phyloP scores from a whole-genome alignment of 2,113 vertebrate genomes.

The Tichodroma muraria region DNA sequence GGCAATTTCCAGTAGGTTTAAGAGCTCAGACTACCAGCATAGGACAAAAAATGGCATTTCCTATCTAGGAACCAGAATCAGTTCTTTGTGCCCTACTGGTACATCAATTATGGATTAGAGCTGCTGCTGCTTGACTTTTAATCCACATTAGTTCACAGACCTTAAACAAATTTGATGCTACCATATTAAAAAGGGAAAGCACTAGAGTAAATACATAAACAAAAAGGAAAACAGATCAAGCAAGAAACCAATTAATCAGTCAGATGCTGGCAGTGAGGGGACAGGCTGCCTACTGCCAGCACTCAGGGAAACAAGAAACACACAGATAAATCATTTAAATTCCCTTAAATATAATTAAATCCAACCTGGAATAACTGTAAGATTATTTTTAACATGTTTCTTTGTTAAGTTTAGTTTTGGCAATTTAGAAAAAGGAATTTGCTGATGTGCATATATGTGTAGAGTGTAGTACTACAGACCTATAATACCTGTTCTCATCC shows the following conservation, averaged over 20 bases:
- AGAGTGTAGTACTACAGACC: neutral
- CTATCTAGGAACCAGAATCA: neutral
- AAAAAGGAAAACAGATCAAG: neutral
- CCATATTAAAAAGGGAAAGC: constrained; percentile 8
- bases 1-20: neutral
- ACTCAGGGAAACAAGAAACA: neutral
- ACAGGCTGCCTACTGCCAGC: neutral
- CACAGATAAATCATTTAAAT: neutral
- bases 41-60: neutral
- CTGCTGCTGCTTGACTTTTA: constrained; percentile 26
- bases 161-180: constrained; percentile 23
- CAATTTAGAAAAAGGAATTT: neutral
- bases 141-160: constrained; percentile 28
- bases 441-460: neutral
- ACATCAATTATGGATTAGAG: constrained; percentile 41
- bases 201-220: neutral
- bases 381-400: neutral
- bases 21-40: neutral
- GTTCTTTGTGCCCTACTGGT: neutral
- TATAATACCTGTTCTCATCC: neutral
- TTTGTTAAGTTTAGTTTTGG: neutral
- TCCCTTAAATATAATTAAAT: neutral
- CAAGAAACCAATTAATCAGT: neutral
- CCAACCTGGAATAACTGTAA: neutral
- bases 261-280: neutral